A percentile compares a stretch with the other conserved stretches of the same genome.
These are phyloP conservation scores for Motacilla alba DNA, from an alignment of 2,113 vertebrate species.

Conservation along the genomic window DNA sequence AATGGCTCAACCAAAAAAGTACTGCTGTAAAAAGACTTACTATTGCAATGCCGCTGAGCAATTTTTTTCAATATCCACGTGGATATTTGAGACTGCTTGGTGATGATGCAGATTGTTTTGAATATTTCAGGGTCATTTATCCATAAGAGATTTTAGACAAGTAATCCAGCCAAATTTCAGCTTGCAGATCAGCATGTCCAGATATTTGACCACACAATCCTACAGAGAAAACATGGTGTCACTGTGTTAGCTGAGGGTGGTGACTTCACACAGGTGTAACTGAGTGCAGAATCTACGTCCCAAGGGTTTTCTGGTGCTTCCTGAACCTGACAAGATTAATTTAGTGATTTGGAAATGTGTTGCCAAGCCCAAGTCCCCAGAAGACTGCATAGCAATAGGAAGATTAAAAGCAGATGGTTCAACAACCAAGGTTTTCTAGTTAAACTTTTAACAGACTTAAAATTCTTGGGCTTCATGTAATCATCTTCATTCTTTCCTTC, in stretches of 20 bases:
- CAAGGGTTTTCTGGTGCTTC: slow-evolving; percentile 44
- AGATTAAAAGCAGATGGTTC: slow-evolving; percentile 78
- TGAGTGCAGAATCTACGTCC: not conserved
- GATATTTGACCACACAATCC: not conserved
- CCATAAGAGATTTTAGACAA: not conserved
- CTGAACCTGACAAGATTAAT: slow-evolving; percentile 79
- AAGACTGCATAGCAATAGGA: slow-evolving; percentile 54
- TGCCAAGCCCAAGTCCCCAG: slow-evolving; percentile 67
- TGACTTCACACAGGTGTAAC: slow-evolving; percentile 49
- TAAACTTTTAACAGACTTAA: slow-evolving; percentile 49
- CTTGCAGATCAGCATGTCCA: not conserved
- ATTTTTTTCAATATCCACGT: not conserved
- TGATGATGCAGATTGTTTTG: not conserved
- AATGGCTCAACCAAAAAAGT: not conserved
- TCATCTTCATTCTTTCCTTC: slow-evolving; percentile 52
- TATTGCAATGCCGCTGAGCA: not conserved
- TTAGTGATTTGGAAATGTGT: slow-evolving; percentile 67
- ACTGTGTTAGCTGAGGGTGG: not conserved
- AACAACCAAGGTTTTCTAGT: slow-evolving; percentile 43
- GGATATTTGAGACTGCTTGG: not conserved
- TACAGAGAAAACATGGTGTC: not conserved
- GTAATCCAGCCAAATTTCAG: not conserved
- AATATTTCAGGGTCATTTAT: not conserved
- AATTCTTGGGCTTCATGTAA: slow-evolving; percentile 66
- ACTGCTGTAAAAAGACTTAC: not conserved